phyloP scores from a whole-genome alignment of 2,797 vertebrate species.

The Sparus aurata region DNA sequence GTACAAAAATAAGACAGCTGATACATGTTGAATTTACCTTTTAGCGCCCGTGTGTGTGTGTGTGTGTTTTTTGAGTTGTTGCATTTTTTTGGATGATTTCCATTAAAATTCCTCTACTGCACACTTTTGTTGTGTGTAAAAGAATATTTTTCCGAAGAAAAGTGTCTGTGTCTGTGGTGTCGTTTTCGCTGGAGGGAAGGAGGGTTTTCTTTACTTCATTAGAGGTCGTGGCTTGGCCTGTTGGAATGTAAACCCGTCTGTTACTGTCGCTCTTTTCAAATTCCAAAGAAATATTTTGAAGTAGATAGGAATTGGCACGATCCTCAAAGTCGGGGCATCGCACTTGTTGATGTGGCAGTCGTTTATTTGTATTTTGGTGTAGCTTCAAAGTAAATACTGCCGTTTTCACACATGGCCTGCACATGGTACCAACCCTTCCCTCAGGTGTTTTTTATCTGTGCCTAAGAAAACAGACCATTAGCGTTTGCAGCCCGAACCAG shows the following conservation, averaged over 20 bases:
- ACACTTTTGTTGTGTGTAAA: not conserved
- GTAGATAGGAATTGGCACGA: not conserved
- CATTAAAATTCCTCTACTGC: not conserved
- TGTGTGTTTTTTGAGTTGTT: not conserved
- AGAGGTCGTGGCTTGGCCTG: not conserved
- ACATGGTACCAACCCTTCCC: conserved; percentile 65
- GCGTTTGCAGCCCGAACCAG: conserved; percentile 28
- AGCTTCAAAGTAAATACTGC: conserved; percentile 21
- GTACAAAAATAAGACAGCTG: not conserved
- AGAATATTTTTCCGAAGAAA: not conserved
- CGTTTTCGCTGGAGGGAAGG: not conserved
- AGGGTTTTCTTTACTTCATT: not conserved
- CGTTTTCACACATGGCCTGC: conserved; percentile 63
- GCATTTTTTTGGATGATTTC: not conserved
- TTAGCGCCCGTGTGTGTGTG: not conserved
- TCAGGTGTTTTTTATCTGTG: conserved; percentile 51
- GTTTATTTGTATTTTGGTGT: conserved; percentile 21
- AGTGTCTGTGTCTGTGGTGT: not conserved
- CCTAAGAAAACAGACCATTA: conserved; percentile 53
- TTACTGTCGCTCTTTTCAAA: not conserved
- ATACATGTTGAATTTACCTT: not conserved
- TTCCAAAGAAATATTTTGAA: not conserved
- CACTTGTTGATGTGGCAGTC: not conserved
- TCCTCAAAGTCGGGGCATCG: not conserved
- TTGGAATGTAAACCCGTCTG: not conserved